phyloP scores from a whole-genome alignment of 1,140 invertebrate genomes.

The Nymphalis io region DNA sequence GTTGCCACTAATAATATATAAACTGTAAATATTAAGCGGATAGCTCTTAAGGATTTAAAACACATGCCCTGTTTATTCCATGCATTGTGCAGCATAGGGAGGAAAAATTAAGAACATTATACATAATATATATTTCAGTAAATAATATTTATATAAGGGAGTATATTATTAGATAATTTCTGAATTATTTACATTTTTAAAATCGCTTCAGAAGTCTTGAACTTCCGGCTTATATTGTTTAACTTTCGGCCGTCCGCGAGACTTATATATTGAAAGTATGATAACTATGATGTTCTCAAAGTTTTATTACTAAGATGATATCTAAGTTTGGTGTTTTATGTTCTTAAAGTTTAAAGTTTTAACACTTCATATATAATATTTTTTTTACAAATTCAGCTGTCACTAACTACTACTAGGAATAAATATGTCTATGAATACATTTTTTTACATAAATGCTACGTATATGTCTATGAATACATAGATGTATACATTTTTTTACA shows the following conservation, averaged over 20 bases:
- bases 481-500: too few species aligned
- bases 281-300: background rate
- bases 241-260: conserved; percentile 3
- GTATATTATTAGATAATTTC: background rate
- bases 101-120: conserved; percentile 20
- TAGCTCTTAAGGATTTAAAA: conserved; percentile 37
- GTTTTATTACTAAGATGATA: too few species aligned
- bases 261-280: background rate
- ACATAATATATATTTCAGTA: background rate
- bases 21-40: background rate
- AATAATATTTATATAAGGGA: conserved; percentile 1
- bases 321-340: too few species aligned
- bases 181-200: background rate
- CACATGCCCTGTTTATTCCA: conserved; percentile 46
- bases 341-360: too few species aligned
- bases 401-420: too few species aligned
- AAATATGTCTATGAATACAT: too few species aligned
- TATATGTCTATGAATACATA: too few species aligned
- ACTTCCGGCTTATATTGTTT: background rate
- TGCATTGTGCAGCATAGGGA: conserved; percentile 44
- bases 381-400: too few species aligned
- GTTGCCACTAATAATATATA: background rate
- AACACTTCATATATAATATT: too few species aligned
- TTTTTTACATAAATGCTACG: too few species aligned
- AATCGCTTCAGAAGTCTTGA: background rate